Percentiles rank a stretch among this genome's conserved stretches.
Conservation (phyloP, 2,888 invertebrate species). For the Eupithecia insigniata region DNA sequence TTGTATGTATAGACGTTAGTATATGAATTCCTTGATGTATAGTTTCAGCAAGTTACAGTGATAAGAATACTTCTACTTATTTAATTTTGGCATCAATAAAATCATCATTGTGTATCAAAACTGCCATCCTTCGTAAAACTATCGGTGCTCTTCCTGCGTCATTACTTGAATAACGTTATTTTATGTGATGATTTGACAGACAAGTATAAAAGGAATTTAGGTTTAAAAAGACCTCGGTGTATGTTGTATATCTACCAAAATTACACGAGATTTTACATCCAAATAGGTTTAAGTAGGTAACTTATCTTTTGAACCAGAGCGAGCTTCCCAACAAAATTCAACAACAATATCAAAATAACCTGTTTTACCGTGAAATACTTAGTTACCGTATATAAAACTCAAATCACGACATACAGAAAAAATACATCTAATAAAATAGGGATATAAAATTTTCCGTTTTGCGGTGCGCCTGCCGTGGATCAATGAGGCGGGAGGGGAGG, state of each 20-base stretch:
- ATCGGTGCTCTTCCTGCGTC: no score
- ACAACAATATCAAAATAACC: neutral
- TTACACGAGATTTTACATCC: no score
- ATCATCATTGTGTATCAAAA: neutral
- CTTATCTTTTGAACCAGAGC: no score
- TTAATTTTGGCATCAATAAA: neutral
- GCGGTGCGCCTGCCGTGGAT: slow-evolving; percentile 54
- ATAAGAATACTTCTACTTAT: neutral
- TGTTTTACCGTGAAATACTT: neutral
- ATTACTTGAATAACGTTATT: no score
- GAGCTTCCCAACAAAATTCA: neutral
- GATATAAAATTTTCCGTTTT: slow-evolving; percentile 71
- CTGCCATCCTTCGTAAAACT: neutral
- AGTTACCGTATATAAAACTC: neutral
- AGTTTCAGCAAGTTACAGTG: no score
- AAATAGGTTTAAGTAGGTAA: no score
- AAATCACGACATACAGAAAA: slow-evolving; percentile 17
- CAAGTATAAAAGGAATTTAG: no score
- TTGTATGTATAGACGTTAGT: no score
- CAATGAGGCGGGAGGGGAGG: slow-evolving; percentile 53
- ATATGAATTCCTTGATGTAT: no score
- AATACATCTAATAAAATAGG: slow-evolving; percentile 42
- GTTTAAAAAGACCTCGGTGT: no score
- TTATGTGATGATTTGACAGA: no score
- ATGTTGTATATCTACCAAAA: no score